phyloP scores from a whole-genome alignment of 1,140 invertebrate species.

The Sycobia sp. region DNA sequence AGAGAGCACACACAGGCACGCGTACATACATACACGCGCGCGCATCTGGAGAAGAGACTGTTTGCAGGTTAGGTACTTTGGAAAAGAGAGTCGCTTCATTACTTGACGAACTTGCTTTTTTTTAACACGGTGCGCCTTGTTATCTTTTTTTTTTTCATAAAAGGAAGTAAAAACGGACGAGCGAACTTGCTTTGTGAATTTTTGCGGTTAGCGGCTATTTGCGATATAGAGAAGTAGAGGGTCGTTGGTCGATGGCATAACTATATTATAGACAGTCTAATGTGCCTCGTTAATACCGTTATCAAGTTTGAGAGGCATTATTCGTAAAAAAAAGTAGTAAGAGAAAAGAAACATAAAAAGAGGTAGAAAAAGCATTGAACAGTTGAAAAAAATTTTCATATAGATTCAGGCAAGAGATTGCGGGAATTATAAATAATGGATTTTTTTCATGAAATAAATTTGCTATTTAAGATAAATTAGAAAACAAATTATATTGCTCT shows the following conservation, averaged over 20 bases:
- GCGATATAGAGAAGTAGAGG: no score
- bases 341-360: no score
- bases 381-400: not conserved
- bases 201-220: no score
- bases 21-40: conserved; percentile 7
- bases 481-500: no score
- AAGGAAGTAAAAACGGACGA: no score
- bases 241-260: not conserved
- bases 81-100: not conserved
- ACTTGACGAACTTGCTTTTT: not conserved
- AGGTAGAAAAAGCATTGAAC: not conserved
- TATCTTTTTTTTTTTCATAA: no score
- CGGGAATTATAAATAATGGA: no score
- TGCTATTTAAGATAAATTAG: no score
- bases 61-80: conserved; percentile 5
- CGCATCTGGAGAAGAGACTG: conserved; percentile 24
- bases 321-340: not conserved
- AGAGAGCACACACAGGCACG: no score
- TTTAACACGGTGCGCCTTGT: not conserved
- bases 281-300: conserved; percentile 16
- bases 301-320: not conserved
- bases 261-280: not conserved
- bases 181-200: no score
- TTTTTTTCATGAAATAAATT: not conserved
- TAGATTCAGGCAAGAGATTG: no score